Base-by-base conservation (phyloP, 2,888 invertebrate species). In the Nomada lathburiana region DNA sequence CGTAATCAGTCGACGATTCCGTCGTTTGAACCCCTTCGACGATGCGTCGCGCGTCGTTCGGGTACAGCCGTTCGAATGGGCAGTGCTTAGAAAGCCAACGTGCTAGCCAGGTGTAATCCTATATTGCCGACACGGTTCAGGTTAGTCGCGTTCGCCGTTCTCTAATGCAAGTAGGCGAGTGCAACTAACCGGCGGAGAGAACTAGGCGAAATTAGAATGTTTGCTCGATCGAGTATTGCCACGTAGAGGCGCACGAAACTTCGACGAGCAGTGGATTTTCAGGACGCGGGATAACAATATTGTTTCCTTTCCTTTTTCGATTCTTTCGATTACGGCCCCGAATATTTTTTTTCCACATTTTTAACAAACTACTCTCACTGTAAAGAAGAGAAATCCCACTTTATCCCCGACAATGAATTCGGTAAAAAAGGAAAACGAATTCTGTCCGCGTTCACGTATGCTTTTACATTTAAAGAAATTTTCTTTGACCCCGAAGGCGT, bases 151-250 rank as follows among this genome's bases (percentile, higher is more conserved):
- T 76, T 79, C 71, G 82, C 82, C 86, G 80, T 70, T 76, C 78
- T 81, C 84, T 71, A 79, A 83, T 80, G 86, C 89, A 89, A 89
- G 90, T 91, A 91, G 90, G 89, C 90, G 83, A 89, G 75, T 86
- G 87, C 88, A 86, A 86, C 89, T 88, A 88, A 91, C 87, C 89
- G 84, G 87, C 83, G 86, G 86, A 84, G 85, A 84, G 86, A 89
- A 89, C 90, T 88, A 88, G 86, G 89, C 88, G 86, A 89, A 89
- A 91, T 91, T 89, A 89, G 88, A 91, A 91, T 90, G 90, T 89
- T 90, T 84, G 83, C 85, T 82, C 85, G 85, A 88, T 86, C 83
- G 65, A 73, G 70, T 62, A 69, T 74, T 70, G 57, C 71, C 62
- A 20, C 16, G 47, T 50, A 64, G 26, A 47, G 62, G 65, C 47